phyloP scores from a whole-genome alignment of 2,888 invertebrate genomes.

The Conomelus anceps region DNA sequence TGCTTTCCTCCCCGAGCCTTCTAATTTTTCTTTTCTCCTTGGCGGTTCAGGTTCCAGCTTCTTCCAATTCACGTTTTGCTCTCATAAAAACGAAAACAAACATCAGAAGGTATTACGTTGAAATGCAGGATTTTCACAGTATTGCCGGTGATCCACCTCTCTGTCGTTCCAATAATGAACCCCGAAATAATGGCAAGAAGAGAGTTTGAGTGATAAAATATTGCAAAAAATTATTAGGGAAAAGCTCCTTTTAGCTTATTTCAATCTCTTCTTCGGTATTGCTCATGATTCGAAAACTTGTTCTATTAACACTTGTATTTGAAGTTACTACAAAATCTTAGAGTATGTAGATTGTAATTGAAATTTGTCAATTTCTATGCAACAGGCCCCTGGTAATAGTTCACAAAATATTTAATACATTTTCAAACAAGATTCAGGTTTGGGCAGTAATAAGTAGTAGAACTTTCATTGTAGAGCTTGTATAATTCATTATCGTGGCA shows the following conservation, averaged over 20 bases:
- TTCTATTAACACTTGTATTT: too few species aligned
- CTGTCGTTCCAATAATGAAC: neutral
- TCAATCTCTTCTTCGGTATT: too few species aligned
- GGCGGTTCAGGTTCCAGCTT: neutral
- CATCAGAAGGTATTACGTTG: neutral
- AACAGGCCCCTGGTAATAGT: too few species aligned
- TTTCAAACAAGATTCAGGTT: neutral
- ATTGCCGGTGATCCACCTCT: neutral
- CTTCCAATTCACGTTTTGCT: neutral
- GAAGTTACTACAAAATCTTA: too few species aligned
- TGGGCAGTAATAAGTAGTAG: too few species aligned
- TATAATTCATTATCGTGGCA: too few species aligned
- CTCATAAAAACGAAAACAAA: neutral
- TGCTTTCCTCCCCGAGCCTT: constrained; percentile 8
- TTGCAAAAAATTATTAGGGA: neutral
- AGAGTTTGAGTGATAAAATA: neutral
- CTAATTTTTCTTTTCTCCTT: neutral
- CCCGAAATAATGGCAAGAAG: neutral
- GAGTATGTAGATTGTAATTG: too few species aligned
- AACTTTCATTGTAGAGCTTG: too few species aligned
- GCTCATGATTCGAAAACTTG: too few species aligned
- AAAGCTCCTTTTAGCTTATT: neutral
- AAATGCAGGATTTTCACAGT: neutral
- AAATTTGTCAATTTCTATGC: too few species aligned
- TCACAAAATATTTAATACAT: neutral